Evolutionary conservation across 1,140 invertebrate species (phyloP), one percentile per base, ranked within the genome.

Genomic region (Caenorhabditis latens): DNA sequence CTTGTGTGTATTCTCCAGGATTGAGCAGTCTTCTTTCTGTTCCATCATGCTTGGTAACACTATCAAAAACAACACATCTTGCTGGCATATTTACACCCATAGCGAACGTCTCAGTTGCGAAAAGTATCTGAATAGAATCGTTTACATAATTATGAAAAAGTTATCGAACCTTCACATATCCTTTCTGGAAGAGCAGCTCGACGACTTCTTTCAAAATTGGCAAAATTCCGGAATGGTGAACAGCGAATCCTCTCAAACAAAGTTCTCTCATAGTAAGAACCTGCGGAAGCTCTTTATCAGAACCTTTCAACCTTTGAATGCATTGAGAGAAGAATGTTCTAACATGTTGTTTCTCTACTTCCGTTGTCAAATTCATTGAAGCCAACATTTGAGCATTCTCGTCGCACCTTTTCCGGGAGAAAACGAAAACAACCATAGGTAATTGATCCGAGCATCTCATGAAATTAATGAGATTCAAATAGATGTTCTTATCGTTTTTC

Each of bases 31-130:
- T 94, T 82, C 95, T 95, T 88, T 95, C 94, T 4, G 94, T 93
- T 0, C 98, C 98, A 93, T 99, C 98, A 93, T 95, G 97, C 93
- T 99, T 99, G 24, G 93, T 94, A 53, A 96, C 95, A 0, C 95
- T 95, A 93, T 99, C 97, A 93, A 99, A 99, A n/a, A 99, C 95
- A 0, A 99, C 98, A 0, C 97, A 98, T 87, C 94, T 92, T 5
- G 98, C 96, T 3, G 98, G 98, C 98, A 99, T 99, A 93, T 99
- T 99, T 0, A 99, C 97, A 32, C 98, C 98, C 96, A 99, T 98
- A 0, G 97, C 97, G 94, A 99, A 99, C 24, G 98, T 99, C 94
- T 99, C 97, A 5, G 98, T 99, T 0, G 98, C 97, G 94, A 99
- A 98, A 19, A 99, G 93, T 84, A 88, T 85, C 87, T 87, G 40